Evolutionary conservation across 2,888 invertebrate species (phyloP).

Genomic region (Serripes groenlandicus): DNA sequence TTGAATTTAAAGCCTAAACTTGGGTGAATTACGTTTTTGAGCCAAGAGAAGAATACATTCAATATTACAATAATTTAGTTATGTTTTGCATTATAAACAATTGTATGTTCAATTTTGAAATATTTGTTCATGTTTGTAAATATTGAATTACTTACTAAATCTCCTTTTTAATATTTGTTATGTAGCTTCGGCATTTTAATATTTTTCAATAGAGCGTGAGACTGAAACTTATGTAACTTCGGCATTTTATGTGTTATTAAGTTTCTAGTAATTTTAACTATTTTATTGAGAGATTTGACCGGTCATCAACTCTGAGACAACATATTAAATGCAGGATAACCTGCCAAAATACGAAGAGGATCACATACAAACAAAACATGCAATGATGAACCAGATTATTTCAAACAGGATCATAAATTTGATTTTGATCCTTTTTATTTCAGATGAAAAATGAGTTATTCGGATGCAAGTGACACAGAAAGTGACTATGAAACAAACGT

Average conservation of each 20-base stretch:
- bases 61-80: background rate
- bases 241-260: background rate
- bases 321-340: background rate
- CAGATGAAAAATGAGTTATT: background rate
- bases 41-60: background rate
- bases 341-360: background rate
- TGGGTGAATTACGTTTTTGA: background rate
- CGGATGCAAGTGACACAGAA: slow-evolving; percentile 39
- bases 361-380: background rate
- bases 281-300: background rate
- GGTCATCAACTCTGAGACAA: background rate
- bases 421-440: background rate
- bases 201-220: background rate
- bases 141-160: background rate
- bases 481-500: slow-evolving; percentile 26
- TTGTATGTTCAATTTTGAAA: background rate
- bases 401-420: too few relatives aligned
- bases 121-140: background rate
- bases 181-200: background rate
- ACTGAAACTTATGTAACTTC: background rate
- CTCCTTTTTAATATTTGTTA: background rate
- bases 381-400: background rate
- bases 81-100: background rate
- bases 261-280: background rate
- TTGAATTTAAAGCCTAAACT: background rate